phyloP scores from a whole-genome alignment of 2,888 invertebrate species.

The Zygogramma bicolorata region DNA sequence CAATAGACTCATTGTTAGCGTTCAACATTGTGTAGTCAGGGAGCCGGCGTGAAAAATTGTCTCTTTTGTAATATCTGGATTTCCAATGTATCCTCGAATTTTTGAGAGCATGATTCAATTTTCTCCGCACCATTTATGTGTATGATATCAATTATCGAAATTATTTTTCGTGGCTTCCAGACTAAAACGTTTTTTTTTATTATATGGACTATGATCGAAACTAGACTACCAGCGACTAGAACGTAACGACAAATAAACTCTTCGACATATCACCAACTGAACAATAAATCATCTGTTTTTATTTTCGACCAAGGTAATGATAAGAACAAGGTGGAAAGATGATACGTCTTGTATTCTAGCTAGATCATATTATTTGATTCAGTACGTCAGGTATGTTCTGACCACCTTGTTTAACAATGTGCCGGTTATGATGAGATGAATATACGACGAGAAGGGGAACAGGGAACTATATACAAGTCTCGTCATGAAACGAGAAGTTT shows the following conservation, averaged over 20 bases:
- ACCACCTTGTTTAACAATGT: conserved; percentile 30
- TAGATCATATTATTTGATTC: background rate
- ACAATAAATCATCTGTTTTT: conserved; percentile 24
- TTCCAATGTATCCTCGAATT: background rate
- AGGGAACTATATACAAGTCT: conserved; percentile 35
- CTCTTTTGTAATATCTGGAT: background rate
- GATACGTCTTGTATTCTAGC: background rate
- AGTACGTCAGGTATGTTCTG: conserved; percentile 7
- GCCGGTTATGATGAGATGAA: conserved; percentile 32
- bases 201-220: conserved; percentile 37
- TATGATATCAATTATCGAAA: too few relatives aligned
- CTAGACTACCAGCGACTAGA: conserved; percentile 54
- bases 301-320: background rate
- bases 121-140: too few relatives aligned
- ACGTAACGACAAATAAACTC: conserved; percentile 49
- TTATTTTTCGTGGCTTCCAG: background rate
- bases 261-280: conserved; percentile 32
- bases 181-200: background rate
- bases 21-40: background rate
- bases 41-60: background rate
- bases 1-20: background rate
- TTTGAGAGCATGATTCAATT: too few relatives aligned
- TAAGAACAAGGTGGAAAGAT: background rate
- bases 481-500: conserved; percentile 34
- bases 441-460: conserved; percentile 29